Evolutionary conservation across 1,140 invertebrate genomes (phyloP).

Genomic region (Hestina assimilis): DNA sequence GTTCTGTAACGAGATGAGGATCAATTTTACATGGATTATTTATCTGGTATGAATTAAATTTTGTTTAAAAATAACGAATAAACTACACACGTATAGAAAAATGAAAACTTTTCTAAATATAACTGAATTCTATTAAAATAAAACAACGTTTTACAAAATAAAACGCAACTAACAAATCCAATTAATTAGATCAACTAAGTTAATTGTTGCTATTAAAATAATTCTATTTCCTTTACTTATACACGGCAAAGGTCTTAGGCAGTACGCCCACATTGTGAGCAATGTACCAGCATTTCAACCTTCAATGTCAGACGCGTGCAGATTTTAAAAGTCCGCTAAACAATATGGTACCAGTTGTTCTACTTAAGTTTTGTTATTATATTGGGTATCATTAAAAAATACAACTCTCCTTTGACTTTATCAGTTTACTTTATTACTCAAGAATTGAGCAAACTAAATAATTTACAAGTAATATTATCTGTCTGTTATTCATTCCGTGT

Average conservation of each 20-base stretch:
- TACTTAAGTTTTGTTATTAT: background rate
- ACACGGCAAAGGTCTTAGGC: conserved; percentile 16
- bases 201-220: conserved; percentile 10
- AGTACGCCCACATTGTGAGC: conserved; percentile 19
- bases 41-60: conserved; percentile 53
- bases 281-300: conserved; percentile 27
- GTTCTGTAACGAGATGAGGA: conserved; percentile 64
- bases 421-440: background rate
- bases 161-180: too few relatives aligned
- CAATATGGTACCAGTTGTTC: conserved; percentile 9
- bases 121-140: too few relatives aligned
- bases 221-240: conserved; percentile 16
- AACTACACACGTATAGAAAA: background rate
- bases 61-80: conserved; percentile 14
- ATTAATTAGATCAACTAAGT: conserved; percentile 4
- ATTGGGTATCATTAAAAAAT: background rate
- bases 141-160: too few relatives aligned
- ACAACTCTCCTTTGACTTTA: background rate
- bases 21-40: conserved; percentile 59
- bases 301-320: conserved; percentile 30
- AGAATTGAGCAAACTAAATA: too few relatives aligned
- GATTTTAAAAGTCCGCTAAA: conserved; percentile 21
- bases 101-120: too few relatives aligned
- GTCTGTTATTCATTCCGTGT: too few relatives aligned
- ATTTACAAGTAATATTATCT: too few relatives aligned